phyloP scores from a whole-genome alignment of 2,113 vertebrate genomes.

The Falco punctatus region DNA sequence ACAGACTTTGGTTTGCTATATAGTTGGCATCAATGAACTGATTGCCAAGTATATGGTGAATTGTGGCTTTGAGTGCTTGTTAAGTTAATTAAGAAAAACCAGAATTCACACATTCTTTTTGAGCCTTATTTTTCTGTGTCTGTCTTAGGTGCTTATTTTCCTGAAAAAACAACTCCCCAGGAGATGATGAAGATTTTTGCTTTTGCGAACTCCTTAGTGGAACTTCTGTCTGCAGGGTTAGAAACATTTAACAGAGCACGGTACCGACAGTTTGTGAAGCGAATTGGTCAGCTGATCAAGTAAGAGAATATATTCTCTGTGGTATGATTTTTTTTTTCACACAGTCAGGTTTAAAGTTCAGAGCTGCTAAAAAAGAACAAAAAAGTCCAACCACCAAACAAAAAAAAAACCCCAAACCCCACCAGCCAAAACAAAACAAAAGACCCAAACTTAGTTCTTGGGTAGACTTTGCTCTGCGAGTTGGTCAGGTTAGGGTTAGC shows the following conservation, averaged over 20 bases:
- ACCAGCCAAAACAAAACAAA: neutral
- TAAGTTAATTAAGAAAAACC: neutral
- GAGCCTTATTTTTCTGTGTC: neutral
- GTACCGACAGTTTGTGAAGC: constrained; percentile 95
- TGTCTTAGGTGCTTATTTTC: constrained; percentile 83
- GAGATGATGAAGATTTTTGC: constrained; percentile 98
- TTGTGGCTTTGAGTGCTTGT: neutral
- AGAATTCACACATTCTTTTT: neutral
- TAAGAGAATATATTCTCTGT: constrained; percentile 44
- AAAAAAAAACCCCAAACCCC: rapidly evolving
- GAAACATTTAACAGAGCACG: constrained; percentile 94
- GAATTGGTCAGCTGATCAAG: constrained; percentile 95
- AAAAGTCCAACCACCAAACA: neutral
- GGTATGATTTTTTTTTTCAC: neutral
- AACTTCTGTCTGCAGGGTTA: constrained; percentile 88
- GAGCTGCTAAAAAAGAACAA: neutral
- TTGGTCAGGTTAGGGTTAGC: neutral
- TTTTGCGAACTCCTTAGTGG: constrained; percentile 91
- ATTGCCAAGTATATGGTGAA: neutral
- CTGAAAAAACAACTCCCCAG: constrained; percentile 88
- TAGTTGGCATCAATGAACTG: neutral
- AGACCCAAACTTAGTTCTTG: neutral
- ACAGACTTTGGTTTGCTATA: neutral
- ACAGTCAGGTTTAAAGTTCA: neutral
- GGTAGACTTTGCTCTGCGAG: neutral